Percentiles rank a stretch among this genome's conserved stretches.
Evolutionary conservation across 2,113 vertebrate genomes (phyloP).

Genomic region (Scomber colias): DNA sequence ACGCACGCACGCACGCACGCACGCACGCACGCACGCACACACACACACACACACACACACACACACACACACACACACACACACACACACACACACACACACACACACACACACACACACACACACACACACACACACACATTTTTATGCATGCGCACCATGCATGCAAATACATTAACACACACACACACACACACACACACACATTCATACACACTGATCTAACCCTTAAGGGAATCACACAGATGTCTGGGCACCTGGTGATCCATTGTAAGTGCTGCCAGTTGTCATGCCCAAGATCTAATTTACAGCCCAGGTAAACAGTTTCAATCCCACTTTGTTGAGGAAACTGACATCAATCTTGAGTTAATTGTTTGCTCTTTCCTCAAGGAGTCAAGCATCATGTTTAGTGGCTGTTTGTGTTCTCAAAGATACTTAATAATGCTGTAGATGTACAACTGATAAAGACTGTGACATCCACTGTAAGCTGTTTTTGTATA

Average conservation of each 20-base stretch:
- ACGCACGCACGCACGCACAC: no score
- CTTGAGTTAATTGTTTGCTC: conserved; percentile 61
- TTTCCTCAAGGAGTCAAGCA: conserved; percentile 19
- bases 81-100: no score
- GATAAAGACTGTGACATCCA: background rate
- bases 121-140: no score
- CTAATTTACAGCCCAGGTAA: conserved; percentile 75
- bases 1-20: no score
- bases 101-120: no score
- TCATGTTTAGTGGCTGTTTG: conserved; percentile 31
- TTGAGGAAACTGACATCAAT: conserved; percentile 62
- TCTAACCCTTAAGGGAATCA: conserved; percentile 63
- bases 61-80: background rate
- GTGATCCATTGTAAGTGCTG: conserved; percentile 69
- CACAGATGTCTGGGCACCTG: conserved; percentile 79
- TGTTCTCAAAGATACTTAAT: background rate
- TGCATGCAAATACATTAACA: conserved; percentile 12
- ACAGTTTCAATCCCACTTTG: conserved; percentile 70
- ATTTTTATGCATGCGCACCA: background rate
- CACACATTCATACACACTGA: background rate
- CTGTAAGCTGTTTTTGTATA: background rate
- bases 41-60: background rate
- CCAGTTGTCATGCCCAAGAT: conserved; percentile 71
- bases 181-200: conserved; percentile 13
- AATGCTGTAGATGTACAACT: no score